Conservation (phyloP, 2,797 vertebrate species). For the Dendrocincla fuliginosa region DNA sequence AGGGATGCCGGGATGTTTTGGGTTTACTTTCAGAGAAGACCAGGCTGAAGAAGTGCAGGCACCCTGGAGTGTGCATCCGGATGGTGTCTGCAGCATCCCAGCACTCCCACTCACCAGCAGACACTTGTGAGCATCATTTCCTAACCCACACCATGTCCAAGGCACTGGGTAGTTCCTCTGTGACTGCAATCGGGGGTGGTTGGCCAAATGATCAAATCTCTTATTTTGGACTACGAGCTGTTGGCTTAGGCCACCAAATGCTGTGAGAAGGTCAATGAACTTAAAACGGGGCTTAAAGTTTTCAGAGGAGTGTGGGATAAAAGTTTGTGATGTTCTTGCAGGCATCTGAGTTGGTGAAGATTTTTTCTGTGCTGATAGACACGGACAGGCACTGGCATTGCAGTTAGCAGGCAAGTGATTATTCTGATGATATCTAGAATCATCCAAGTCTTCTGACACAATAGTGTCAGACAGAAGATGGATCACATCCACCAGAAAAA, state of each 20-base stretch:
- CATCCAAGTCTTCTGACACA: background rate
- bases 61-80: accelerated
- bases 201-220: background rate
- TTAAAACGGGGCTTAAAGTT: background rate
- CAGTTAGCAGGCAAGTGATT: background rate
- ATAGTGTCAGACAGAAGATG: background rate
- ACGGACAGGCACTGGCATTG: background rate
- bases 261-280: background rate
- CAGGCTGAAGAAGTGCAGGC: background rate
- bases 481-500: background rate
- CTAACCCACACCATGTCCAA: background rate
- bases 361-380: background rate
- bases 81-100: background rate
- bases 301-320: background rate
- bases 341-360: background rate
- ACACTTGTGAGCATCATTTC: background rate
- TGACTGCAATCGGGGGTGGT: background rate
- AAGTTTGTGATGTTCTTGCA: background rate
- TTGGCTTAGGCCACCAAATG: background rate
- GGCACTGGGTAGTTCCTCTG: background rate
- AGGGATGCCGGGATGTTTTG: background rate
- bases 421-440: background rate
- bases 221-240: background rate
- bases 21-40: background rate
- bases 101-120: background rate